Percentiles rank a stretch among this genome's conserved stretches.
These are phyloP conservation scores for Chondrosia reniformis DNA, from an alignment of 37 sponge, comb jelly and placozoan species.

Conservation along the genomic window DNA sequence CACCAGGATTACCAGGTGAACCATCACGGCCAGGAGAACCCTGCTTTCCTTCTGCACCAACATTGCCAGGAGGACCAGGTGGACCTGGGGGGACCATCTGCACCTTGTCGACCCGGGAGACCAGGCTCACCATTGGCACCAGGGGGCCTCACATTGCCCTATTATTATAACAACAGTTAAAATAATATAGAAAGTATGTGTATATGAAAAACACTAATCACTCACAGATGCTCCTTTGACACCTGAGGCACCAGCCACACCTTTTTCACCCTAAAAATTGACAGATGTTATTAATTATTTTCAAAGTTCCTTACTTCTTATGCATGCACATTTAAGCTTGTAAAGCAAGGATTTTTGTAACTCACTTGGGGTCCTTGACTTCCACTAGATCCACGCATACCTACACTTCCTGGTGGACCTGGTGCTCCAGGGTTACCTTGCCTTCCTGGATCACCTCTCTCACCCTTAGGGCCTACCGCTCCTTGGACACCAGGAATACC, in stretches of 20 bases:
- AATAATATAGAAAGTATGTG: too few relatives aligned
- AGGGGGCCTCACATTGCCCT: not conserved
- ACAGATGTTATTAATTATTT: too few relatives aligned
- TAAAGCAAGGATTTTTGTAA: too few relatives aligned
- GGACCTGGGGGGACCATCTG: too few relatives aligned
- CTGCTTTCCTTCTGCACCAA: too few relatives aligned
- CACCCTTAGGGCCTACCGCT: not conserved
- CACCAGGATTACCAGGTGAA: too few relatives aligned
- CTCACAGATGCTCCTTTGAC: not conserved
- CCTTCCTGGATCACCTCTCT: not conserved
- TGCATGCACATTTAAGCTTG: too few relatives aligned
- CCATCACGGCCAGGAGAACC: too few relatives aligned
- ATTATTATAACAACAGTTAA: too few relatives aligned
- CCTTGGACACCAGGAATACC: conserved; percentile 11
- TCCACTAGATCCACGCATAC: not conserved
- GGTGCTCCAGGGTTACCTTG: not conserved
- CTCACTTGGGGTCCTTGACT: not conserved
- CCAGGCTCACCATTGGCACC: not conserved
- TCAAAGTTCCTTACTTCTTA: too few relatives aligned
- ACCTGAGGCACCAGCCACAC: not conserved
- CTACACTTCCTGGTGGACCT: not conserved
- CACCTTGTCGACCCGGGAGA: too few relatives aligned
- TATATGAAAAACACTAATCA: not conserved
- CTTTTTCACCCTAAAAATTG: not conserved
- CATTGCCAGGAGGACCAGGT: too few relatives aligned